A percentile compares a stretch with the other conserved stretches of the same genome.
Evolutionary conservation across 2,888 invertebrate genomes (phyloP).

Genomic region (Agriotes lineatus): DNA sequence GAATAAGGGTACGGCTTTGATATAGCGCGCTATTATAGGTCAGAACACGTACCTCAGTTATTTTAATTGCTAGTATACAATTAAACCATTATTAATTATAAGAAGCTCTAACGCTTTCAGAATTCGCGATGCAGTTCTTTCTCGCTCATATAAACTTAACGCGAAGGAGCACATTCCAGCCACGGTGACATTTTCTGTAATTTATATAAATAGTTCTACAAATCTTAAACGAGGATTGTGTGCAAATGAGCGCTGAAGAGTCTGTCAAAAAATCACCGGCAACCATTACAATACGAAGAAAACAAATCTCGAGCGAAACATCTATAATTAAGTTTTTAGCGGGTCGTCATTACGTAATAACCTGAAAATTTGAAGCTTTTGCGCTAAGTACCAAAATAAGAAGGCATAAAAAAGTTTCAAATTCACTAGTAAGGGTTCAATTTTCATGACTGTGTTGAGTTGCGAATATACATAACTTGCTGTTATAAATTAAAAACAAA

Average conservation of each 20-base stretch:
- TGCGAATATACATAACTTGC: conserved; percentile 27
- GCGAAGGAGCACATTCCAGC: conserved; percentile 48
- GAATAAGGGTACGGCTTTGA: background rate
- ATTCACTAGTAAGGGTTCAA: background rate
- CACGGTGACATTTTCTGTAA: conserved; percentile 54
- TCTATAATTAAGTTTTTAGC: too few relatives aligned
- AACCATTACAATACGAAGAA: conserved; percentile 53
- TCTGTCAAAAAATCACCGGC: conserved; percentile 53
- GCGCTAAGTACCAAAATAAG: too few relatives aligned
- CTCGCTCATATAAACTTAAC: background rate
- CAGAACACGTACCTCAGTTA: background rate
- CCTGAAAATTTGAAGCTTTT: too few relatives aligned
- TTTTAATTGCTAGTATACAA: conserved; percentile 7
- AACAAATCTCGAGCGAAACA: too few relatives aligned
- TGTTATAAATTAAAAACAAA: conserved; percentile 47
- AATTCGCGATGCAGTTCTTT: conserved; percentile 9
- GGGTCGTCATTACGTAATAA: too few relatives aligned
- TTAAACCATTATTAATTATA: conserved; percentile 12
- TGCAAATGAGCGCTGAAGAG: conserved; percentile 56
- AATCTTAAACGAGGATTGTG: conserved; percentile 57
- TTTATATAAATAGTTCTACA: conserved; percentile 58
- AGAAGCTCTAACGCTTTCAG: background rate
- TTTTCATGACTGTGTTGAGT: conserved; percentile 26
- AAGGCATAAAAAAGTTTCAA: background rate
- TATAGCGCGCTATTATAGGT: background rate